These are phyloP conservation scores for human (Homo sapiens) DNA, from an alignment of 2,113 vertebrate species.

Conservation along the genomic window DNA sequence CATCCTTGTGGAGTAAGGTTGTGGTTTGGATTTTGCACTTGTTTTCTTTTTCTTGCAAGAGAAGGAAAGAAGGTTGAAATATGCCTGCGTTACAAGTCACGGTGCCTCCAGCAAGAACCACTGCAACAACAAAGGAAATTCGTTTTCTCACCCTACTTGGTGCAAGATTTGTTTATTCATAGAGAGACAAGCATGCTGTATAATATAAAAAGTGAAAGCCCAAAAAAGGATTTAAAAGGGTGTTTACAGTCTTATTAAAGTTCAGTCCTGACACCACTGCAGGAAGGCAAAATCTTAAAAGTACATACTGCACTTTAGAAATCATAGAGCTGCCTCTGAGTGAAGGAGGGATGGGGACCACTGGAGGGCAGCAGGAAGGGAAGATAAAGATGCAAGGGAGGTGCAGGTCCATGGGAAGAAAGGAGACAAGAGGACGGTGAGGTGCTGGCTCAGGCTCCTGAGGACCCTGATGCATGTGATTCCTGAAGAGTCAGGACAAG, in stretches of 20 bases:
- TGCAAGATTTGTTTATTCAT: slow-evolving; percentile 51
- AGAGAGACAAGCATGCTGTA: not conserved
- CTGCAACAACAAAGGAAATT: slow-evolving; percentile 41
- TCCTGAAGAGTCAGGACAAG: not conserved
- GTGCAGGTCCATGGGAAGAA: accelerated
- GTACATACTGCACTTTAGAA: not conserved
- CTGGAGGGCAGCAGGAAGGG: not conserved
- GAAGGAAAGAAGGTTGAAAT: not conserved
- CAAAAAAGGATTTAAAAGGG: slow-evolving; percentile 12
- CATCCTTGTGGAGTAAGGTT: not conserved
- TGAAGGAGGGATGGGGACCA: not conserved
- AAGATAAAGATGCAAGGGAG: accelerated
- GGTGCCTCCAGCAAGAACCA: slow-evolving; percentile 28
- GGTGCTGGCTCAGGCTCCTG: not conserved
- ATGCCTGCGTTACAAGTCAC: not conserved
- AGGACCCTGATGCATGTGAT: too few species aligned
- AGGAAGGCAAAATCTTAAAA: slow-evolving; percentile 35
- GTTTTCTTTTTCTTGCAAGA: not conserved
- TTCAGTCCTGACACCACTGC: slow-evolving; percentile 25
- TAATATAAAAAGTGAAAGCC: slow-evolving; percentile 21
- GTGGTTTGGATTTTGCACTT: not conserved
- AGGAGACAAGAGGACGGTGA: not conserved
- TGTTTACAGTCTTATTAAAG: slow-evolving; percentile 47
- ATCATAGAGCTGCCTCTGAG: not conserved
- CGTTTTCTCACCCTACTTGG: slow-evolving; percentile 36